Evolutionary conservation across 2,797 vertebrate species (phyloP).

Genomic region (Chlorospingus semifuscus): DNA sequence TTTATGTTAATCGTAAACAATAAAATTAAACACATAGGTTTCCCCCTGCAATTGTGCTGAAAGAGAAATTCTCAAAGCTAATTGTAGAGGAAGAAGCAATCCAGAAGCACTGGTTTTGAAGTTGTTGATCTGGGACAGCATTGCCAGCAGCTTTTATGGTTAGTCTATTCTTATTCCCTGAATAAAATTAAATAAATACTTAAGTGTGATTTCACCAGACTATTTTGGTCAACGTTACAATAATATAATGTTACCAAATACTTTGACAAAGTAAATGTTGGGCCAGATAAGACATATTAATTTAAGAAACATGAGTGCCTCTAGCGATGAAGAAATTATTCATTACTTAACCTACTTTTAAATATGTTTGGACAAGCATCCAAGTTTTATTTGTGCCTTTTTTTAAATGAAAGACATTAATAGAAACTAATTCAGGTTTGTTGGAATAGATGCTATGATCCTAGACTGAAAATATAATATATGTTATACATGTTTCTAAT

Average conservation of each 20-base stretch:
- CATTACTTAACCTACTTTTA: not conserved
- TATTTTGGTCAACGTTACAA: not conserved
- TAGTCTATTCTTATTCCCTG: not conserved
- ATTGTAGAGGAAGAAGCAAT: not conserved
- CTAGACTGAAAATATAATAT: not conserved
- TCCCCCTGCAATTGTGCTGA: not conserved
- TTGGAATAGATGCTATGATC: not conserved
- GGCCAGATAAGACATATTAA: not conserved
- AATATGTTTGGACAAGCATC: not conserved
- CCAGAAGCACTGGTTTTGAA: not conserved
- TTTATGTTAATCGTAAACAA: not conserved
- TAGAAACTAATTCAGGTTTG: not conserved
- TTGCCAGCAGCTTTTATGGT: not conserved
- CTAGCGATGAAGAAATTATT: not conserved
- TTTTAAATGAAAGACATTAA: not conserved
- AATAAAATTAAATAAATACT: not conserved
- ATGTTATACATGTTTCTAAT: not conserved
- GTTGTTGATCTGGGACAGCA: not conserved
- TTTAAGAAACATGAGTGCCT: not conserved
- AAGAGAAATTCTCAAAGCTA: not conserved
- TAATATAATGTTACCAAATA: not conserved
- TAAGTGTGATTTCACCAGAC: not conserved
- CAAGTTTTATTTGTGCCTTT: not conserved
- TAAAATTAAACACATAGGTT: not conserved
- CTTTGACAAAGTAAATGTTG: not conserved